Base-by-base conservation (phyloP, 2,113 vertebrate species). In the Halichoeres trimaculatus region DNA sequence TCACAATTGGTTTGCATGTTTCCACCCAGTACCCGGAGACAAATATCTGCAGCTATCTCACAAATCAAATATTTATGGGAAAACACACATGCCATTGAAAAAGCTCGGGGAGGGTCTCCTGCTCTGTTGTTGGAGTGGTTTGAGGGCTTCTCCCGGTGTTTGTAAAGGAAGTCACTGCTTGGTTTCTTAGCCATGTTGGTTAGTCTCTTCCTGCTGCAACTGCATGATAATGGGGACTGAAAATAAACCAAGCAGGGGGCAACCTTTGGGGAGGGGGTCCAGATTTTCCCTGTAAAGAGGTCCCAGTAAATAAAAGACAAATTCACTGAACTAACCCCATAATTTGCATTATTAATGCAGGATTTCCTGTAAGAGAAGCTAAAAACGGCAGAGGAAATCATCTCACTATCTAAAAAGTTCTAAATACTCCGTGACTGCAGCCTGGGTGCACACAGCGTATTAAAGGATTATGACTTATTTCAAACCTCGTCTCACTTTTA, bases 21-120 rank as follows among this genome's bases (percentile, higher is more conserved):
- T 88, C 78, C 75, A 63, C 54, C 36, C 26, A 2, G 8, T 51
- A 50, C 69, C 72, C 45, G 4, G 74, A 85, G 68, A 87, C 75
- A 91, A 88, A 89, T 80, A 76, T 84, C 70, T 85, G 75, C 74
- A 72, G 57, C 74, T 70, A 83, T 84, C 61, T 80, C 76, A 64
- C 47, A 73, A 70, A 88, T 93, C 51, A 90, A 92, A 88, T 85
- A 91, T 92, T 92, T 84, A 90, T 87, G 68, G 30, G 84, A 80
- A 86, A 80, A 87, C 65, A 81, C 41, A 73, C 60, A 77, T 80
- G 75, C 70, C 74, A 80, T 85, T 91, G 85, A 88, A 87, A 86
- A 74, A 73, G 71, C 40, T 53, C 1, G 4, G 65, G 41, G 47
- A 76, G 63, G 70, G 64, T 65, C 54, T 77, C 66, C 41, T 12